Conservation (phyloP, 23 tunicate genomes). For the Halocynthia roretzi region DNA sequence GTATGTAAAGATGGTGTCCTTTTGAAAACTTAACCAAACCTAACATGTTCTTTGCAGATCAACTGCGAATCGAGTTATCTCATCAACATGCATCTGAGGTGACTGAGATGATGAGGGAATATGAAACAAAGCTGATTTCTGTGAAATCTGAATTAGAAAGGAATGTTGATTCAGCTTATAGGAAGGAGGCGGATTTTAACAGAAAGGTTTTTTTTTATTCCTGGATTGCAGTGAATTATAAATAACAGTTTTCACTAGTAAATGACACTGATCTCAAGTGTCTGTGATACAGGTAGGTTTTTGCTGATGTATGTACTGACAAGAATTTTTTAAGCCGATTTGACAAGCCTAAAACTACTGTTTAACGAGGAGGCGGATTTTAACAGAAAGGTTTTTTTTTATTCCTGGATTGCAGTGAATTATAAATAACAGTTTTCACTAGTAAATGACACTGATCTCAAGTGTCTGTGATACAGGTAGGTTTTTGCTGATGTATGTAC, state of each 20-base stretch:
- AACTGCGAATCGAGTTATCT: slow-evolving; percentile 42
- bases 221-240: too few relatives aligned
- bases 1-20: neutral
- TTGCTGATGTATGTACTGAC: too few relatives aligned
- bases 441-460: too few relatives aligned
- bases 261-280: too few relatives aligned
- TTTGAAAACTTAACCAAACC: neutral
- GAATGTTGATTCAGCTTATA: slow-evolving; percentile 6
- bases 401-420: neutral
- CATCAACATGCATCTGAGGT: slow-evolving; percentile 62
- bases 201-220: slow-evolving; percentile 35
- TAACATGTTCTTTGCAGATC: slow-evolving; percentile 34
- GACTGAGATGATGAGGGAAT: slow-evolving; percentile 64
- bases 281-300: too few relatives aligned
- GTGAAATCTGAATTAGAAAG: slow-evolving; percentile 50
- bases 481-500: too few relatives aligned
- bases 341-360: too few relatives aligned
- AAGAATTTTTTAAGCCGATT: too few relatives aligned
- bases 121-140: slow-evolving; percentile 56
- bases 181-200: slow-evolving; percentile 41
- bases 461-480: too few relatives aligned
- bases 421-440: too few relatives aligned
- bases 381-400: slow-evolving; percentile 33
- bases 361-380: slow-evolving; percentile 53
- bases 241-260: too few relatives aligned